phyloP scores from a whole-genome alignment of 2,113 vertebrate genomes.

The Apus apus region DNA sequence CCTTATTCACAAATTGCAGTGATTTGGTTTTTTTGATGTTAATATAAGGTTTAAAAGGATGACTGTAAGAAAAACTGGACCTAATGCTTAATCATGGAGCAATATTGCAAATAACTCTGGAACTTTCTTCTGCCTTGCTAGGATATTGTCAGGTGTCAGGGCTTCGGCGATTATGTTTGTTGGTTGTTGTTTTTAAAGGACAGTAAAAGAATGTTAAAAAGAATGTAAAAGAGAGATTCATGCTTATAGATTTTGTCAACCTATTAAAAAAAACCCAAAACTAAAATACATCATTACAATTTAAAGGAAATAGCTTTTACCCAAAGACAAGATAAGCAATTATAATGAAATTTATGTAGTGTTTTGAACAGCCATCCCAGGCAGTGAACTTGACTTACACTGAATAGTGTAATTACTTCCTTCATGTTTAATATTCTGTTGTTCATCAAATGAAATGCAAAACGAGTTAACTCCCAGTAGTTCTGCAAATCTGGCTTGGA shows the following conservation, averaged over 20 bases:
- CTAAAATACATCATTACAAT: neutral
- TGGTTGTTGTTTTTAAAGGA: neutral
- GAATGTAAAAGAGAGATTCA: conserved; percentile 1
- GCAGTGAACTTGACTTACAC: conserved; percentile 57
- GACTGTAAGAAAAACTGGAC: neutral
- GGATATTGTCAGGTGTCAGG: neutral
- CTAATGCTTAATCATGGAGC: neutral
- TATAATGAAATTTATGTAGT: conserved; percentile 45
- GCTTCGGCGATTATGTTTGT: neutral
- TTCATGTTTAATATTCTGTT: conserved; percentile 51
- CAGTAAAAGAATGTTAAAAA: conserved; percentile 4
- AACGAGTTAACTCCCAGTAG: conserved; percentile 20
- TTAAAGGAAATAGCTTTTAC: conserved; percentile 53
- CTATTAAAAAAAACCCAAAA: neutral
- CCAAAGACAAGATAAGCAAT: conserved; percentile 49
- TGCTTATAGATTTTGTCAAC: neutral
- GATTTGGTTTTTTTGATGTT: neutral
- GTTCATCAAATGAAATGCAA: conserved; percentile 56
- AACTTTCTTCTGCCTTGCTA: neutral
- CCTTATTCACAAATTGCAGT: neutral
- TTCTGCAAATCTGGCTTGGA: conserved; percentile 47
- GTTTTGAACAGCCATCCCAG: conserved; percentile 45
- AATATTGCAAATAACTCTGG: neutral
- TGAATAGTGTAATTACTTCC: conserved; percentile 58
- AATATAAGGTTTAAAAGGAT: neutral